Evolutionary conservation across 2,113 vertebrate species (phyloP).

Genomic region (Otis tarda): DNA sequence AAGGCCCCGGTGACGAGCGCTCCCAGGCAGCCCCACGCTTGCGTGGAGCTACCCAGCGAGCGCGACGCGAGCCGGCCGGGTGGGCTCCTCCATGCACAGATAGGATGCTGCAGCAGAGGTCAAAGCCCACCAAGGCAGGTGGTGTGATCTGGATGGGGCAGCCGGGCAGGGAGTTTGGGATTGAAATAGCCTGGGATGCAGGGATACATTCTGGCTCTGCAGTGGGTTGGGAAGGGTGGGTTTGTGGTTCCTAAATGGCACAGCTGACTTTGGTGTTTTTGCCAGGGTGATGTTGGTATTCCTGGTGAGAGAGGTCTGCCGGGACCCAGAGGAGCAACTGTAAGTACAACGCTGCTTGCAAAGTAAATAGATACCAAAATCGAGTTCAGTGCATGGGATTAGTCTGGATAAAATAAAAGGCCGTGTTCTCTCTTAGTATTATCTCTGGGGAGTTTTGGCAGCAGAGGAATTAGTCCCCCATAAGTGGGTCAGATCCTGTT

Average conservation of each 20-base stretch:
- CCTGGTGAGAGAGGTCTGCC: constrained; percentile 89
- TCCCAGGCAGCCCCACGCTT: neutral
- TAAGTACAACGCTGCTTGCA: constrained; percentile 73
- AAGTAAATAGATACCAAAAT: neutral
- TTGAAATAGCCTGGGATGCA: neutral
- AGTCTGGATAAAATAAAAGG: neutral
- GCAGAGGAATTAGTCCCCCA: neutral
- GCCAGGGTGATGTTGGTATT: constrained; percentile 86
- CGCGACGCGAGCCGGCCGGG: accelerated
- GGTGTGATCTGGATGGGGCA: neutral
- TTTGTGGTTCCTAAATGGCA: neutral
- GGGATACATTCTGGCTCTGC: neutral
- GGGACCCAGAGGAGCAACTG: constrained; percentile 88
- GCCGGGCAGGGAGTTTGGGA: neutral
- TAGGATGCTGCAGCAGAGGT: neutral
- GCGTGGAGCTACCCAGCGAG: neutral
- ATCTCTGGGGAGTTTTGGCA: neutral
- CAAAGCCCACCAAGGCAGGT: neutral
- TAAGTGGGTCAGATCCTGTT: neutral
- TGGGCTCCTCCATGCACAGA: neutral
- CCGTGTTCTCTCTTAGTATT: neutral
- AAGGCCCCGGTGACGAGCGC: accelerated
- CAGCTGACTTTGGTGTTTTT: neutral
- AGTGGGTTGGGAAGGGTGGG: neutral
- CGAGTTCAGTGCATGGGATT: too few relatives aligned